Conservation (phyloP, 2,113 vertebrate genomes). For the Rhagologus leucostigma region DNA sequence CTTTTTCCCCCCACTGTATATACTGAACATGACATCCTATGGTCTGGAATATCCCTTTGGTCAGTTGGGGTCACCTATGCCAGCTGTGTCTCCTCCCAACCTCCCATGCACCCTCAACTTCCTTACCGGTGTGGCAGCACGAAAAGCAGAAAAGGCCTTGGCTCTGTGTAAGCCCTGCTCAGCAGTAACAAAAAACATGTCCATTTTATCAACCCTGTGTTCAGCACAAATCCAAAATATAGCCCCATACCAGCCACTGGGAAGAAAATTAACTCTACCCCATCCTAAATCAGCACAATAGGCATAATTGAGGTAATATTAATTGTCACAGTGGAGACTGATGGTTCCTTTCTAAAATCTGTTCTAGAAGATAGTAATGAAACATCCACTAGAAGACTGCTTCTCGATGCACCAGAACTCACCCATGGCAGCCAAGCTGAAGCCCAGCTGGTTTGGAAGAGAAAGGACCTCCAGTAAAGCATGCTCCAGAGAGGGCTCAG, state of each 20-base stretch:
- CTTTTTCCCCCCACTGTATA: neutral
- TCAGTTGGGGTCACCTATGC: neutral
- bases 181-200: neutral
- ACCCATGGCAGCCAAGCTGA: neutral
- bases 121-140: rapidly evolving
- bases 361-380: neutral
- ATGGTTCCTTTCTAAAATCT: neutral
- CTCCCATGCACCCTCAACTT: neutral
- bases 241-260: neutral
- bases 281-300: neutral
- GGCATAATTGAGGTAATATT: neutral
- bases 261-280: neutral
- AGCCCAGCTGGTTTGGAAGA: neutral
- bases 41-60: neutral
- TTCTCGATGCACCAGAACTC: neutral
- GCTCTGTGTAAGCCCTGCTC: neutral
- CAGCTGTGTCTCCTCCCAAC: neutral
- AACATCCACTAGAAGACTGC: neutral
- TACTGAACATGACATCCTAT: too few species aligned
- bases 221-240: neutral
- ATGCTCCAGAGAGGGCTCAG: neutral
- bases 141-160: neutral
- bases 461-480: neutral
- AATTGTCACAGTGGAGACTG: neutral
- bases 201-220: neutral